Conservation (phyloP, 1,140 invertebrate species). For the Ips nitidus region DNA sequence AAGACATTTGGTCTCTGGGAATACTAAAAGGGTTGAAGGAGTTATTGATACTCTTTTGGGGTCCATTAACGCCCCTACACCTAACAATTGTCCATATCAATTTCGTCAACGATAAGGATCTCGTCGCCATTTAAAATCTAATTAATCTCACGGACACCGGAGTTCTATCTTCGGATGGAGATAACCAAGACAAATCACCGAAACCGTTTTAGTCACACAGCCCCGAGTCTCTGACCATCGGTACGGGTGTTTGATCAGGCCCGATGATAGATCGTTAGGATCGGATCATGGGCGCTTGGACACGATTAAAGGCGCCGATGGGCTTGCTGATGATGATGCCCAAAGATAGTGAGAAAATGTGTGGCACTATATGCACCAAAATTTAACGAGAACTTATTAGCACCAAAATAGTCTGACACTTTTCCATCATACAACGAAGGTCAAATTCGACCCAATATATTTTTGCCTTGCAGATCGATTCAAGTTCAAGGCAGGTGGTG, state of each 20-base stretch:
- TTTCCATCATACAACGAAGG: too few species aligned
- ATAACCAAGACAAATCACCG: slow-evolving; percentile 33
- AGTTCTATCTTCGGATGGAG: slow-evolving; percentile 19
- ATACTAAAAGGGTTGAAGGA: too few species aligned
- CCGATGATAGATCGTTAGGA: slow-evolving; percentile 33
- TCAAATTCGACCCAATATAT: too few species aligned
- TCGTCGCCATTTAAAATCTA: slow-evolving; percentile 25
- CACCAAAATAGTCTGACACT: too few species aligned
- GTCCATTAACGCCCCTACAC: background rate
- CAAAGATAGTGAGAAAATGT: slow-evolving; percentile 7
- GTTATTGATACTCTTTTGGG: too few species aligned
- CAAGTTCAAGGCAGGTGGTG: too few species aligned
- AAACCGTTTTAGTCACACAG: slow-evolving; percentile 31
- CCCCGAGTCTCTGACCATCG: slow-evolving; percentile 14
- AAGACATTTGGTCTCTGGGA: too few species aligned
- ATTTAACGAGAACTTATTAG: too few species aligned
- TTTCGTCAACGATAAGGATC: slow-evolving; percentile 11
- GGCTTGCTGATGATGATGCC: slow-evolving; percentile 15
- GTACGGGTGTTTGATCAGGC: slow-evolving; percentile 27
- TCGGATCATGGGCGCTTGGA: slow-evolving; percentile 31
- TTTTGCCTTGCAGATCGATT: too few species aligned
- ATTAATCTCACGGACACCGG: slow-evolving; percentile 21
- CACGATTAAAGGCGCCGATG: slow-evolving; percentile 27
- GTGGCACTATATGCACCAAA: too few species aligned
- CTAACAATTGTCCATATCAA: background rate